Conservation (phyloP, 2,888 invertebrate species). For the Lordiphosa andalusiaca region DNA sequence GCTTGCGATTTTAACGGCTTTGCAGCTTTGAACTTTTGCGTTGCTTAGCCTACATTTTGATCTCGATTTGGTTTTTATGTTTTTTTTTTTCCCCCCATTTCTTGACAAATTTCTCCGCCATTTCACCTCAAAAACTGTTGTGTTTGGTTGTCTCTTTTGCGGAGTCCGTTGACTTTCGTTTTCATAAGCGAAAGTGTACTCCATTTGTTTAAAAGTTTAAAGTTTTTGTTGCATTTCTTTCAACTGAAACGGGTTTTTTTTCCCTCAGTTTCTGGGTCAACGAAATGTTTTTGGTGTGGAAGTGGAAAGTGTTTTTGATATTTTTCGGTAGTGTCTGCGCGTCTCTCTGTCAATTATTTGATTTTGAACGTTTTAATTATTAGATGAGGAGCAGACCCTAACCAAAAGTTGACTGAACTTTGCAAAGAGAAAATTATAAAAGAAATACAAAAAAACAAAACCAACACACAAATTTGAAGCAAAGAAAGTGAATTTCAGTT, state of each 20-base stretch:
- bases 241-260: constrained; percentile 56
- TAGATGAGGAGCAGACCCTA: constrained; percentile 2
- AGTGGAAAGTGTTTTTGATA: constrained; percentile 57
- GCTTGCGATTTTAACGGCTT: constrained; percentile 37
- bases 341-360: constrained; percentile 51
- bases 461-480: constrained; percentile 29
- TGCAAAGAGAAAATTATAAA: constrained; percentile 24
- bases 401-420: constrained; percentile 57
- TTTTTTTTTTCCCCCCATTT: too few species aligned
- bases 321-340: background rate
- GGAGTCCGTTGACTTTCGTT: constrained; percentile 79
- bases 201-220: constrained; percentile 66
- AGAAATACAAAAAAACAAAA: constrained; percentile 14
- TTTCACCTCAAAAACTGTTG: constrained; percentile 44
- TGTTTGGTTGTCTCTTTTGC: constrained; percentile 39
- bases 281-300: constrained; percentile 44
- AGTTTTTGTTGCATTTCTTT: constrained; percentile 73
- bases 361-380: constrained; percentile 61
- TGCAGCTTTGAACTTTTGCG: constrained; percentile 47
- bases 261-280: constrained; percentile 55
- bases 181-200: constrained; percentile 79
- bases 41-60: background rate
- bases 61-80: constrained; percentile 4
- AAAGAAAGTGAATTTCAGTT: constrained; percentile 66
- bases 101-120: constrained; percentile 63